Evolutionary conservation across 1,140 invertebrate species (phyloP), one percentile per base, ranked within the genome.

Genomic region (Philaenus spumarius): DNA sequence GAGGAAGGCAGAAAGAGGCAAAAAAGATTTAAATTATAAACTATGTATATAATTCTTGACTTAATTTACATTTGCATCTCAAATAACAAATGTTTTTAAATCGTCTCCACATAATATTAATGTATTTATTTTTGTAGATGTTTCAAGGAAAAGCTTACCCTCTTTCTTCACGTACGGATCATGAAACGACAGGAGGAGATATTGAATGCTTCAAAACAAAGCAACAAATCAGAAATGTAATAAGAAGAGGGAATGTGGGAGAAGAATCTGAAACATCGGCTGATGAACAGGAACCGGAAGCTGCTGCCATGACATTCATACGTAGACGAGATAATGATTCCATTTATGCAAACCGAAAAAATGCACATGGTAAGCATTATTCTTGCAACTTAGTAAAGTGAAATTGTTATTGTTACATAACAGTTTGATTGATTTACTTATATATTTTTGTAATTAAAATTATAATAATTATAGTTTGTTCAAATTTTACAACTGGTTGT

Each of bases 81-180:
- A n/a, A n/a, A n/a, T n/a, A n/a, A n/a, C n/a, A n/a, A n/a, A n/a
- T n/a, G n/a, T n/a, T n/a, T n/a, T n/a, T n/a, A n/a, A n/a, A n/a
- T n/a, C n/a, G n/a, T n/a, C n/a, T n/a, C n/a, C n/a, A n/a, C n/a
- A n/a, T n/a, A n/a, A n/a, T n/a, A n/a, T n/a, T n/a, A n/a, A n/a
- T 53, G 54, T 22, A 42, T 34, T 22, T 48, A 30, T 62, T 59
- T 53, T 61, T 64, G 22, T 19, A 78, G 75, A 67, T 76, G 14
- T 77, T 78, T 60, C 73, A 82, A 75, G 78, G 73, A 14, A 81
- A 80, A 73, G 77, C 80, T n/a, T 85, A 81, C 64, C 81, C 82
- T 39, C 78, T 89, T 65, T 79, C 80, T 2, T 51, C 56, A 20
- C 78, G 77, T 58, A 76, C 72, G 48, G 56, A 58, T 23, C 56